Percentiles rank a stretch among this genome's conserved stretches.
phyloP scores from a whole-genome alignment of 2,797 vertebrate genomes.

The Toxotes lorentzi region DNA sequence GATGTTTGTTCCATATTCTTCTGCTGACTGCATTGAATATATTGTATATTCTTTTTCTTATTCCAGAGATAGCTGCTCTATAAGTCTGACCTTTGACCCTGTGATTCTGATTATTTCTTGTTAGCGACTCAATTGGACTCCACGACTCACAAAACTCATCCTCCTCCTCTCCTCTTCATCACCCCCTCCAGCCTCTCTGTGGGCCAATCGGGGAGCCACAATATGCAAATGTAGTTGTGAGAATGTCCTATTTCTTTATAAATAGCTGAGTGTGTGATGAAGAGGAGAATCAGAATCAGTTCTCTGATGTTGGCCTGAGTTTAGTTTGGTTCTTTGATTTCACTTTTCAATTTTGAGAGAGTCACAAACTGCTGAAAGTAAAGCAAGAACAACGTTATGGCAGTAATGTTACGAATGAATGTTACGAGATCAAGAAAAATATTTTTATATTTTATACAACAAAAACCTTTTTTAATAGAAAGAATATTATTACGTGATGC shows the following conservation, averaged over 20 bases:
- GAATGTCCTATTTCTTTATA: constrained; percentile 82
- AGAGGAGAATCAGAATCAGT: constrained; percentile 58
- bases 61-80: not conserved
- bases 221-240: constrained; percentile 75
- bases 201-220: constrained; percentile 74
- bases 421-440: not conserved
- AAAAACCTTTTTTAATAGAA: not conserved
- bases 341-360: not conserved
- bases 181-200: constrained; percentile 14
- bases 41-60: not conserved
- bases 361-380: not conserved
- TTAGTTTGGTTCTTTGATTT: constrained; percentile 21
- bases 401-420: too few relatives aligned
- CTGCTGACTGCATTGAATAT: not conserved
- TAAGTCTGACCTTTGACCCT: not conserved
- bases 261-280: constrained; percentile 77
- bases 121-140: constrained; percentile 2
- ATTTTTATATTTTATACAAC: not conserved
- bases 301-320: constrained; percentile 46
- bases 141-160: constrained; percentile 14
- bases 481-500: not conserved
- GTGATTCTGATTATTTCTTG: constrained; percentile 4
- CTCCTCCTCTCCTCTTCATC: constrained; percentile 13
- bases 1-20: constrained; percentile 38
- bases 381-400: not conserved